Percentiles rank a stretch among this genome's conserved stretches.
Evolutionary conservation across 2,113 vertebrate species (phyloP).

Genomic region (Meriones unguiculatus): DNA sequence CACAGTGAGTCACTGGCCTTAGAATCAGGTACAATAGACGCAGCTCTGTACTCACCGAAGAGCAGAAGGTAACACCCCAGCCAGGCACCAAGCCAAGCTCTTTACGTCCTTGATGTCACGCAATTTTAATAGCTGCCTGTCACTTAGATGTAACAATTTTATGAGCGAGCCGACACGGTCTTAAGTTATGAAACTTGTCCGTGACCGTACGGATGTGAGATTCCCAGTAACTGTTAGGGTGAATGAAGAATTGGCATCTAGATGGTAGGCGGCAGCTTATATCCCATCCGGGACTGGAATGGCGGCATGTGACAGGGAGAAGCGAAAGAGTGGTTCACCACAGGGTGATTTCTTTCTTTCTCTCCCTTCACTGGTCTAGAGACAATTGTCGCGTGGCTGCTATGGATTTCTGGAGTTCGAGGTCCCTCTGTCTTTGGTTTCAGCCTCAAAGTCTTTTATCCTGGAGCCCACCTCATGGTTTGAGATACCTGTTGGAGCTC

Average conservation of each 20-base stretch:
- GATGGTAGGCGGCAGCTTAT: neutral
- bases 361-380: neutral
- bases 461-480: neutral
- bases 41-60: neutral
- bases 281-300: neutral
- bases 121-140: neutral
- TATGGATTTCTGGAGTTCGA: neutral
- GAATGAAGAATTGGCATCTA: conserved; percentile 29
- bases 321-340: neutral
- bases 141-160: neutral
- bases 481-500: neutral
- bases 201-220: neutral
- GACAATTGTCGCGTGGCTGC: neutral
- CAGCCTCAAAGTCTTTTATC: neutral
- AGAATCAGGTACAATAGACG: neutral
- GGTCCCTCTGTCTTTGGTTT: neutral
- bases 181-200: neutral
- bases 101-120: neutral
- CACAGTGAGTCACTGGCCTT: neutral
- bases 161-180: neutral
- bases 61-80: neutral
- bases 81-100: neutral
- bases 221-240: neutral
- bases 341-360: neutral
- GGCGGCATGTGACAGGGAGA: neutral